Evolutionary conservation across 1,140 invertebrate genomes (phyloP), one percentile per base, ranked within the genome.

Genomic region (Micrasema minimum): DNA sequence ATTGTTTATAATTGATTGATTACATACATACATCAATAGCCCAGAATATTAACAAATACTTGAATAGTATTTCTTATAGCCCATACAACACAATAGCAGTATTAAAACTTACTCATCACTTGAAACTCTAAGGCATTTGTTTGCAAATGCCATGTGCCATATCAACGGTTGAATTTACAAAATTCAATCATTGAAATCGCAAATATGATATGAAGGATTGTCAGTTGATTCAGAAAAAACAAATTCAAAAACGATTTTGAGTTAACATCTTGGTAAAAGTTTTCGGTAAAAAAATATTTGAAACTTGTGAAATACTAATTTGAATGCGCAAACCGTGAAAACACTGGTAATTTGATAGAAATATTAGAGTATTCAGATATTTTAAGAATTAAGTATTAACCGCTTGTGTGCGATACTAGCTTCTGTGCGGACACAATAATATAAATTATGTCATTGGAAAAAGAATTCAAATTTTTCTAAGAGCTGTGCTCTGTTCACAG

Each of bases 171-270:
- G 43, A 16, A 46, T 46, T 2, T n/a, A 48, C 18, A 23, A 1
- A 2, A 64, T 64, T 64, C 59, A 31, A 64, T 26, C 41, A 11
- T 48, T 64, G 59, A 46, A 9, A 64, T 64, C 22, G 59, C 43
- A 69, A 59, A 66, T 51, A 26, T 66, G 66, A 68, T 41, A 66
- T 41, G 69, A 74, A 75, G 73, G 73, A 75, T 75, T 75, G 73
- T 72, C 73, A 72, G 73, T 51, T 66, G 66, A 71, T 74, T 53
- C 22, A 59, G n/a, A n/a, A 71, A 48, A 59, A 72, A 64, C 26
- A 67, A 67, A 67, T 67, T 67, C 65, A 45, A 67, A 69, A 69
- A 69, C 48, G 26, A 46, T 46, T 22, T 23, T 55, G 37, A 55
- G 41, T 55, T 64, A 51, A 69, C 66, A 69, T 61, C 66, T 26